Evolutionary conservation across 1,140 invertebrate genomes (phyloP).

Genomic region (Euura lappo): DNA sequence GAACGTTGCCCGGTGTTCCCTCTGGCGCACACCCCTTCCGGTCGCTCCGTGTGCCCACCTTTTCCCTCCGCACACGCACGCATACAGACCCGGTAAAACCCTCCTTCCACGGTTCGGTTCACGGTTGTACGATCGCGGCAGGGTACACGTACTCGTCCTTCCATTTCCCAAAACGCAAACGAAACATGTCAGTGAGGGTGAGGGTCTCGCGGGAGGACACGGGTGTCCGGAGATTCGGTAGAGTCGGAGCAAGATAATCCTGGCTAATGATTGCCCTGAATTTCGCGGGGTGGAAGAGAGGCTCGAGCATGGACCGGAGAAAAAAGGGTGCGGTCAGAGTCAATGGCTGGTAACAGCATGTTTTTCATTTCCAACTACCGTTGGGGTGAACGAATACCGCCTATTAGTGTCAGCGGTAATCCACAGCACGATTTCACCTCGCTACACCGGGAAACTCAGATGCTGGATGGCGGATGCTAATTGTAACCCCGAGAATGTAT

Average conservation of each 20-base stretch:
- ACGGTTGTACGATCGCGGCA: too few relatives aligned
- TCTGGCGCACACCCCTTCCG: constrained; percentile 17
- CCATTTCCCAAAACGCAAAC: constrained; percentile 30
- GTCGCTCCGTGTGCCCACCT: constrained; percentile 10
- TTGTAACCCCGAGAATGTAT: not conserved
- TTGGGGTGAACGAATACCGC: too few relatives aligned
- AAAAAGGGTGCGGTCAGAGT: not conserved
- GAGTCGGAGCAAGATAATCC: constrained; percentile 52
- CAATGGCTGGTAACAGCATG: not conserved
- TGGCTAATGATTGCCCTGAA: constrained; percentile 46
- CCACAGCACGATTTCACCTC: too few relatives aligned
- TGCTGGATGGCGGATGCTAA: too few relatives aligned
- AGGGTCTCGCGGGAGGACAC: constrained; percentile 32
- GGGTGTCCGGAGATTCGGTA: constrained; percentile 32
- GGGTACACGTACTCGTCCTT: not conserved
- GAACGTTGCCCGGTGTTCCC: constrained; percentile 31
- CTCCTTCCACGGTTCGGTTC: not conserved
- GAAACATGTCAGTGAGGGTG: constrained; percentile 38
- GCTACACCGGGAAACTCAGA: too few relatives aligned
- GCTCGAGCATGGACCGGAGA: not conserved
- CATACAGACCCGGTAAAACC: not conserved
- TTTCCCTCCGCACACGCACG: constrained; percentile 27
- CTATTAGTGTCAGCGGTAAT: too few relatives aligned
- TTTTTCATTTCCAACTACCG: not conserved
- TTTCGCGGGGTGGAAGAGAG: constrained; percentile 34